phyloP scores from a whole-genome alignment of 2,797 vertebrate species.

The Danio jaintianensis region DNA sequence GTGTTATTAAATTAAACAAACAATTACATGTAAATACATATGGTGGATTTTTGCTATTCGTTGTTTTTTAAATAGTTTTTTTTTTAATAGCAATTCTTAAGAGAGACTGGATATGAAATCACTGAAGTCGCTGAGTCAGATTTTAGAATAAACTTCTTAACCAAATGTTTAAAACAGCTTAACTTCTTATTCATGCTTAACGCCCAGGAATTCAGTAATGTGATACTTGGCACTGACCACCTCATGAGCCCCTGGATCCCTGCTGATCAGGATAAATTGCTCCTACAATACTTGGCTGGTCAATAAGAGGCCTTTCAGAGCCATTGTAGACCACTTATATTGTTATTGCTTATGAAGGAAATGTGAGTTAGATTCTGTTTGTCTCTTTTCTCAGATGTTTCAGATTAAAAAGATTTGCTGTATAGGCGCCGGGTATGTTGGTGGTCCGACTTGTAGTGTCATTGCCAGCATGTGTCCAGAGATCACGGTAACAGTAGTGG shows the following conservation, averaged over 20 bases:
- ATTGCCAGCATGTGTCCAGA: conserved; percentile 95
- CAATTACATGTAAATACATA: neutral
- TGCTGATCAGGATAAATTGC: neutral
- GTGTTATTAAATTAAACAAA: too few species aligned
- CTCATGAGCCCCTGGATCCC: neutral
- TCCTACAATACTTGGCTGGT: neutral
- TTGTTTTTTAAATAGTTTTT: too few species aligned
- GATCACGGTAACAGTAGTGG: conserved; percentile 94
- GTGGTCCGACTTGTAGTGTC: conserved; percentile 96
- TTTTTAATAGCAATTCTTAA: neutral
- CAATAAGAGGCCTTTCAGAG: neutral
- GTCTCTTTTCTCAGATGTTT: conserved; percentile 83
- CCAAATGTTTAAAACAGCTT: neutral
- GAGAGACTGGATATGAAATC: too few species aligned
- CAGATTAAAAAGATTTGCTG: conserved; percentile 97
- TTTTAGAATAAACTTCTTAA: neutral
- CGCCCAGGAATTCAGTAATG: neutral
- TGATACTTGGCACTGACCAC: neutral
- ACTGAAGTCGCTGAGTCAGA: neutral
- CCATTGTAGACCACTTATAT: neutral
- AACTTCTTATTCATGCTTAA: neutral
- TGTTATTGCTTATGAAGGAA: neutral
- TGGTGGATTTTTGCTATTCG: too few species aligned
- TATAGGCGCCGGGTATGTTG: conserved; percentile 97
- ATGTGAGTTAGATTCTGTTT: neutral